phyloP scores from a whole-genome alignment of 2,888 invertebrate genomes.

The Drosophila merina region DNA sequence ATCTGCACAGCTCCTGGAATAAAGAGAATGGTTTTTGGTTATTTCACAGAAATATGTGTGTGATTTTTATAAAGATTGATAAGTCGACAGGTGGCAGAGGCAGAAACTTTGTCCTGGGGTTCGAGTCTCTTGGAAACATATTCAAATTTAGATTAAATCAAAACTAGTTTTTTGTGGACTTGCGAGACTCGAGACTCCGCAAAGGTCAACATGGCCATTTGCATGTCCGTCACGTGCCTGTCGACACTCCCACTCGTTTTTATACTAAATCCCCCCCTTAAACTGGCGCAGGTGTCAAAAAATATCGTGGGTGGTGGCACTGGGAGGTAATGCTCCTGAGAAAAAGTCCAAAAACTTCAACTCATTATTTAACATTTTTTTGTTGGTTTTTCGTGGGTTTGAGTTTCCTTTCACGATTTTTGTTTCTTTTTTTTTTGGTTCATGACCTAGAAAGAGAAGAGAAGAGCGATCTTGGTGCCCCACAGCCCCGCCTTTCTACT shows the following conservation, averaged over 20 bases:
- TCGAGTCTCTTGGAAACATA: neutral
- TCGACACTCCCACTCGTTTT: neutral
- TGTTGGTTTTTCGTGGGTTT: too few relatives aligned
- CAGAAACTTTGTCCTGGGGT: neutral
- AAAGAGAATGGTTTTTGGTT: neutral
- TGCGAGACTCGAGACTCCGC: neutral
- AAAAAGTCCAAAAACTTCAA: slow-evolving; percentile 45
- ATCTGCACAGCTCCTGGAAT: slow-evolving; percentile 21
- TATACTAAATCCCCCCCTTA: neutral
- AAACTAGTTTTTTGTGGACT: slow-evolving; percentile 12
- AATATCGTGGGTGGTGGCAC: slow-evolving; percentile 1
- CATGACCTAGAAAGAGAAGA: slow-evolving; percentile 69
- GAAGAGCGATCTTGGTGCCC: slow-evolving; percentile 34
- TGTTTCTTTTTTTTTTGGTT: slow-evolving; percentile 50
- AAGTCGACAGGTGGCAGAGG: neutral
- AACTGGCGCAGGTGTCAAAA: slow-evolving; percentile 29
- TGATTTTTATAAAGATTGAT: neutral
- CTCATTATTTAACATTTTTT: slow-evolving; percentile 72
- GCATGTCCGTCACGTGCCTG: slow-evolving; percentile 33
- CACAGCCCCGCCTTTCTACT: neutral
- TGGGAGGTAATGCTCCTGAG: slow-evolving; percentile 4
- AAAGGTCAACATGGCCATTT: neutral
- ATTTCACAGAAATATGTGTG: neutral
- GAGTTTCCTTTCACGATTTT: neutral
- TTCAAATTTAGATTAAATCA: slow-evolving; percentile 1